phyloP scores from a whole-genome alignment of 2,797 vertebrate species.

The Rhinogobio ventralis region DNA sequence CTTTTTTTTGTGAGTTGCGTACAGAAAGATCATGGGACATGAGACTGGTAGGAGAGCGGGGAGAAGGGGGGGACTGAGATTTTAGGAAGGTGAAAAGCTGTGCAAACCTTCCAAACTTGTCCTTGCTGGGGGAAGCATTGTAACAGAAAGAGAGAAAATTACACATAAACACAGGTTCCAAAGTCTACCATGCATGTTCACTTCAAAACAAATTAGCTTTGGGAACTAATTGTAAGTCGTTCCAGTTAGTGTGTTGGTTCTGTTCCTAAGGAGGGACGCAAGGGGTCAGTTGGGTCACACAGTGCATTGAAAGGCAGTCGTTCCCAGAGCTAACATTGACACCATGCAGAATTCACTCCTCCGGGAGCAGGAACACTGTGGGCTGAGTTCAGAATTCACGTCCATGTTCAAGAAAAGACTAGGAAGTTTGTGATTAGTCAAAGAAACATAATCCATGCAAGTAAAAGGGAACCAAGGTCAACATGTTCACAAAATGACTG shows the following conservation, averaged over 20 bases:
- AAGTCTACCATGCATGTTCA: slow-evolving; percentile 71
- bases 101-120: slow-evolving; percentile 99
- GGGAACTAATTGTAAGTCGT: slow-evolving; percentile 67
- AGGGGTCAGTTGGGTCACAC: slow-evolving; percentile 41
- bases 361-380: slow-evolving; percentile 49
- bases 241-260: slow-evolving; percentile 24
- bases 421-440: slow-evolving; percentile 57
- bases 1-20: slow-evolving; percentile 73
- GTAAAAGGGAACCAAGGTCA: slow-evolving; percentile 50
- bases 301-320: slow-evolving; percentile 34
- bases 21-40: slow-evolving; percentile 82
- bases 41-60: slow-evolving; percentile 78
- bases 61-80: slow-evolving; percentile 63
- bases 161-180: slow-evolving; percentile 85
- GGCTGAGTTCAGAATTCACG: slow-evolving; percentile 48
- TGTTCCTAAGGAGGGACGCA: slow-evolving; percentile 44
- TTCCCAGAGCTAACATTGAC: slow-evolving; percentile 61
- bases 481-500: slow-evolving; percentile 41
- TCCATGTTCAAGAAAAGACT: slow-evolving; percentile 55
- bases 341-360: slow-evolving; percentile 52
- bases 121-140: slow-evolving; percentile 99
- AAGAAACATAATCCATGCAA: slow-evolving; percentile 58
- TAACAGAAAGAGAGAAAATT: slow-evolving; percentile 98
- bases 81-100: slow-evolving; percentile 99
- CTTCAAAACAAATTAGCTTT: slow-evolving; percentile 69